Conservation (phyloP, 2,797 vertebrate genomes). For the Crypturellus tataupa region DNA sequence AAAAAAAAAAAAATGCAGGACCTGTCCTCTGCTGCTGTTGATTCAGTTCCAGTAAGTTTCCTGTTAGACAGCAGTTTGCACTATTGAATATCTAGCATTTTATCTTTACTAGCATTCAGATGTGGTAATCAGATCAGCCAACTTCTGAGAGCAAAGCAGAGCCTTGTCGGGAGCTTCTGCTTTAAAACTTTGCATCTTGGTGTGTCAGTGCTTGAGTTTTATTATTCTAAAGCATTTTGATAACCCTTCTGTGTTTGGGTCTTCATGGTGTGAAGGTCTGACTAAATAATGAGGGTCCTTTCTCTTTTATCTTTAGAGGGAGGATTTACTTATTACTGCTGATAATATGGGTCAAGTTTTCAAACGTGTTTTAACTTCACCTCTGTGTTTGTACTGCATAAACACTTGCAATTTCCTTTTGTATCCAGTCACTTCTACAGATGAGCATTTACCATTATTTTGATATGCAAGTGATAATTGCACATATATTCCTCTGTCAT, state of each 20-base stretch:
- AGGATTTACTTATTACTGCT: conserved; percentile 66
- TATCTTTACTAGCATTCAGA: conserved; percentile 42
- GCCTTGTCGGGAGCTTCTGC: conserved; percentile 58
- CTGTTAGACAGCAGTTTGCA: conserved; percentile 15
- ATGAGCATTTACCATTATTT: conserved; percentile 47
- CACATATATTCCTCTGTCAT: neutral
- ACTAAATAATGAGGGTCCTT: conserved; percentile 67
- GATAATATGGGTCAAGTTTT: conserved; percentile 63
- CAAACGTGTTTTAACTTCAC: conserved; percentile 67
- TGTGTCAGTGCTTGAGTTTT: conserved; percentile 49
- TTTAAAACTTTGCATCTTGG: conserved; percentile 68
- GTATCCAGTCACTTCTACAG: conserved; percentile 34
- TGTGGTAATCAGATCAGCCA: conserved; percentile 49
- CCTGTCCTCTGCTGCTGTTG: neutral
- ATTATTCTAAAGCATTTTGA: conserved; percentile 65
- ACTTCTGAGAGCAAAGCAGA: conserved; percentile 39
- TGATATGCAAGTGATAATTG: conserved; percentile 34
- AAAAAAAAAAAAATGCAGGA: neutral
- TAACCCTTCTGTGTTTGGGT: conserved; percentile 62
- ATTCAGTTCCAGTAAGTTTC: conserved; percentile 11
- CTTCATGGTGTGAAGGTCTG: conserved; percentile 35
- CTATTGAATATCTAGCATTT: conserved; percentile 38
- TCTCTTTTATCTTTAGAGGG: conserved; percentile 70
- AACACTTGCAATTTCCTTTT: conserved; percentile 61
- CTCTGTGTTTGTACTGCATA: conserved; percentile 54